phyloP scores from a whole-genome alignment of 2,797 vertebrate species.

The Clarias platycephalus region DNA sequence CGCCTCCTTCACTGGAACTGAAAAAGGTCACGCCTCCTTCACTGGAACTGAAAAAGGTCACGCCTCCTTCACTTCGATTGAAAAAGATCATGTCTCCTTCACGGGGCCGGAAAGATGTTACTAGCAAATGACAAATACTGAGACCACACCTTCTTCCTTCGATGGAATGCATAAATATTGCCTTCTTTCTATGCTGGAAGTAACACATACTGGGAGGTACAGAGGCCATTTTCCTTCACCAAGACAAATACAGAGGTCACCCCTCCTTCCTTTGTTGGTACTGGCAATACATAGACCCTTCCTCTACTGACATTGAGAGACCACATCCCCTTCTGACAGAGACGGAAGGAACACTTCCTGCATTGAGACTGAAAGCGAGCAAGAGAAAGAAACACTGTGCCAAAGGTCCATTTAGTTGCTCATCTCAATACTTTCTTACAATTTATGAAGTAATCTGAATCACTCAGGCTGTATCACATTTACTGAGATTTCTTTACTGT shows the following conservation, averaged over 20 bases:
- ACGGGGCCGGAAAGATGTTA: not conserved
- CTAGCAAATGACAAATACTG: too few relatives aligned
- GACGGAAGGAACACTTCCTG: not conserved
- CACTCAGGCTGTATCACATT: not conserved
- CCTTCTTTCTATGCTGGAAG: not conserved
- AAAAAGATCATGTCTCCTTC: not conserved
- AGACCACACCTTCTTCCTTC: not conserved
- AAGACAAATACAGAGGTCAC: not conserved
- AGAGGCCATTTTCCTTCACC: not conserved
- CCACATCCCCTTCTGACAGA: not conserved
- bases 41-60: too few relatives aligned
- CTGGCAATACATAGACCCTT: not conserved
- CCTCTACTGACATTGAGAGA: not conserved
- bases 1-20: too few relatives aligned
- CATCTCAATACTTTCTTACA: not conserved
- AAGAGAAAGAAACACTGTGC: not conserved
- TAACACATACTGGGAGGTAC: not conserved
- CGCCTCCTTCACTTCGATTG: too few relatives aligned
- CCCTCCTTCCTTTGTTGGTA: not conserved
- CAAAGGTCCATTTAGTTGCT: not conserved
- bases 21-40: too few relatives aligned
- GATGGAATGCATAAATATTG: not conserved
- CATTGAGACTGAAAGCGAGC: too few relatives aligned
- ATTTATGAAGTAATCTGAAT: conserved; percentile 21
- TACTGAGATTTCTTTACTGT: not conserved